Evolutionary conservation across 2,888 invertebrate genomes (phyloP), one percentile per base, ranked within the genome.

Genomic region (Blera fallax): DNA sequence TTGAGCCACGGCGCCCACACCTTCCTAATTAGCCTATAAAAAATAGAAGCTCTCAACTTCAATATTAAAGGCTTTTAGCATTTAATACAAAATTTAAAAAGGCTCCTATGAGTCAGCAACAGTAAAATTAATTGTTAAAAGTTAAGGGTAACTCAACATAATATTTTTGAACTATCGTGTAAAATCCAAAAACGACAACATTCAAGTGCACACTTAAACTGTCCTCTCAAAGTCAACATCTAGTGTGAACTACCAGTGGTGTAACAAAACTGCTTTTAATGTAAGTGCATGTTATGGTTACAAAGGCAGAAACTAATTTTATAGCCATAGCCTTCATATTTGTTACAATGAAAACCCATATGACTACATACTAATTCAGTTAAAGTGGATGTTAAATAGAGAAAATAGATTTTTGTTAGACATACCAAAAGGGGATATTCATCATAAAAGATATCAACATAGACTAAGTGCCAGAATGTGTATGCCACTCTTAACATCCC

Each of bases 251-350:
- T 37, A 43, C 14, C 40, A 40, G n/a, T 40, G 10, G 2, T 60
- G 11, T 34, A 27, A 2, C 43, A 18, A 76, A 58, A 65, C 34
- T 48, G 76, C 76, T 50, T 58, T 58, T 29, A 58, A 67, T 60
- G 58, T 60, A 67, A 77, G 76, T 67, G 58, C 67, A 67, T 77
- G 58, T 67, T 40, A 50, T 67, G 58, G 14, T 48, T 58, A 29
- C 27, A 67, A 48, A 37, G 48, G 24, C 18, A 67, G 50, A 58
- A 50, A 76, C 37, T 56, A 48, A 65, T 56, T 56, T 32, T 64
- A 34, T 43, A 34, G 24, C 27, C n/a, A n/a, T n/a, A n/a, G n/a
- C n/a, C n/a, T n/a, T n/a, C n/a, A n/a, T n/a, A n/a, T n/a, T n/a
- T 56, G 24, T 65, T 34, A 65, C 32, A 58, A 64, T 16, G 24